Evolutionary conservation across 2,797 vertebrate species (phyloP), one percentile per base, ranked within the genome.

Genomic region (Rhabdomys pumilio): DNA sequence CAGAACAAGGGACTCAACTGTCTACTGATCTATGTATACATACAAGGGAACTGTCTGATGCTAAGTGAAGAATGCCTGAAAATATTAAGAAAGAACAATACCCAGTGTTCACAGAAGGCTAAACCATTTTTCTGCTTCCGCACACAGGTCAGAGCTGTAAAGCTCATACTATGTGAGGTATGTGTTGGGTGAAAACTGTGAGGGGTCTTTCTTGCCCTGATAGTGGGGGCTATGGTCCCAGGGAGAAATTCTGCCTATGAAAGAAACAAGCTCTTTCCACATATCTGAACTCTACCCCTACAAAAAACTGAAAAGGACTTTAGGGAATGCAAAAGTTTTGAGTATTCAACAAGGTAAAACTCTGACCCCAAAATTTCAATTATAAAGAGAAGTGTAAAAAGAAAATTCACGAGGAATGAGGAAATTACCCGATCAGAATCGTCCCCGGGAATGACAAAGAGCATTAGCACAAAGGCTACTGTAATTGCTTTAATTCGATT

Each of bases 401-500:
- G 44, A 38, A 34, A 7, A 76, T 29, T 50, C 50, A 91, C 0
- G 67, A 26, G 26, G 2, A 94, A 4, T 19, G 61, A 6, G 90
- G 86, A 96, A 88, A 82, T 29, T 31, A 93, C 88, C 73, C 69
- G 6, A 84, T 84, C 44, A 38, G 81, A 90, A 69, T 47, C 59
- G 4, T 59, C 90, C 22, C 26, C 59, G 63, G 63, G 85, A 76
- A 77, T 61, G 50, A 81, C 24, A 80, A 38, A 89, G 53, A 76
- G 82, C 95, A 91, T 55, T 89, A 80, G 26, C 44, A 79, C 63
- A 88, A 89, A 63, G 13, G 13, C 47, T 72, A 77, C n/a, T 82
- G 79, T 80, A 57, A 57, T 89, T 93, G 87, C 88, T 95, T 86
- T 90, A 90, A 90, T 72, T 72, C 7, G 47, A 75, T 63, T 88